Percentiles rank a stretch among this genome's conserved stretches.
phyloP scores from a whole-genome alignment of 2,888 invertebrate species.

The Epirrita christyi region DNA sequence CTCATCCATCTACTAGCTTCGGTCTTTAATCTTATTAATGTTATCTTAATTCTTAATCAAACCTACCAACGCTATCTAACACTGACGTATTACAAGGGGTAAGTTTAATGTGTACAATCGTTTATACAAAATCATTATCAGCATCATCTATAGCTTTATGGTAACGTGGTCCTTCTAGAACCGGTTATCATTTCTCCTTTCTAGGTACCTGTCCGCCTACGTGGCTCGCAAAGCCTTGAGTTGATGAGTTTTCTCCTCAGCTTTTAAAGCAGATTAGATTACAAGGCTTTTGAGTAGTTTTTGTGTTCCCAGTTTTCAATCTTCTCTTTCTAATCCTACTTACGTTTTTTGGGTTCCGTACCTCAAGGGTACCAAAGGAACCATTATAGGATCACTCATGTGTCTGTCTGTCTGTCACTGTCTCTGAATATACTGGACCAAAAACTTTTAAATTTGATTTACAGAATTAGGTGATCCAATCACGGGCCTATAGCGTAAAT shows the following conservation, averaged over 20 bases:
- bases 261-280: not conserved
- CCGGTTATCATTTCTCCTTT: slow-evolving; percentile 37
- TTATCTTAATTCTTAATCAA: not conserved
- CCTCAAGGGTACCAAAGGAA: too few relatives aligned
- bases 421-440: too few relatives aligned
- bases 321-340: too few relatives aligned
- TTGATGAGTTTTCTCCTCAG: slow-evolving; percentile 9
- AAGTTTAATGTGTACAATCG: not conserved
- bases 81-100: not conserved
- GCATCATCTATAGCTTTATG: not conserved
- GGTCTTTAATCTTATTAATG: not conserved
- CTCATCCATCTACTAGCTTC: not conserved
- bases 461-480: too few relatives aligned
- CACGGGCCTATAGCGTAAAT: too few relatives aligned
- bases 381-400: too few relatives aligned
- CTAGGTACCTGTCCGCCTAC: slow-evolving; percentile 37
- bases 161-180: slow-evolving; percentile 24
- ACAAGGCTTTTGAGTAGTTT: too few relatives aligned
- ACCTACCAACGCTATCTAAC: not conserved
- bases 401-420: too few relatives aligned
- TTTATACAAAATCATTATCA: not conserved
- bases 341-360: too few relatives aligned
- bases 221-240: slow-evolving; percentile 6
- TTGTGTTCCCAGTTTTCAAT: too few relatives aligned
- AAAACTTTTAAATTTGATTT: too few relatives aligned